Base-by-base conservation (phyloP, 1,140 invertebrate genomes). In the Sarcophaga bullata region DNA sequence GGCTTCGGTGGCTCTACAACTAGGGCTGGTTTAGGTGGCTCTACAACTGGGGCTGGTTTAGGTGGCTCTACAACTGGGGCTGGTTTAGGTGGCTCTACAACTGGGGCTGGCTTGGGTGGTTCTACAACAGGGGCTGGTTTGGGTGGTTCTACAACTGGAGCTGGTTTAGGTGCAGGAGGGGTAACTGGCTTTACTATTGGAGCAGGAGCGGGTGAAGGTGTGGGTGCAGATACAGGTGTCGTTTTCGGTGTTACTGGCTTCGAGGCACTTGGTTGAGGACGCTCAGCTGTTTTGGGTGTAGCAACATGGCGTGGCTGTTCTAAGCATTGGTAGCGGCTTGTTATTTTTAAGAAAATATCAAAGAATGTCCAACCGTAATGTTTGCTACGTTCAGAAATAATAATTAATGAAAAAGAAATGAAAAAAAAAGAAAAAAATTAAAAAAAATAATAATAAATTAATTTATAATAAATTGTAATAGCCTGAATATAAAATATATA, bases 351-450 rank as follows among this genome's bases (percentile, higher is more conserved):
- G 84, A 89, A 89, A 83, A 89, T 84, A 83, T 58, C 82, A 76
- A 84, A 84, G 80, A 84, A 84, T 46, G 80, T 83, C 88, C 88
- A 89, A 83, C 85, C 86, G 84, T 89, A 87, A 83, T 86, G 88
- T 86, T 89, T 89, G 82, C 88, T 89, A 89, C 78, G 83, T 84
- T 83, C 81, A 15, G 47, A 68, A 80, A 72, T n/a, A 73, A 49
- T 8, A 82, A 81, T 84, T 46, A 76, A 84, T 81, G 54, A 49
- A 50, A 81, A 84, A 54, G 50, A 81, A 82, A 83, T 68, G 37
- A 19, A 78, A 54, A 80, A 83, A 19, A 10, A 78, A 49, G 81
- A 49, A 58, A 62, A 52, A 37, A 37, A 62, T 68, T 50, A 75
- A 68, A 80, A 68, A 80, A 81, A 81, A 84, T 80, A 80, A 52